Evolutionary conservation across 2,113 vertebrate genomes (phyloP), one percentile per base, ranked within the genome.

Genomic region (Phocoena phocoena): DNA sequence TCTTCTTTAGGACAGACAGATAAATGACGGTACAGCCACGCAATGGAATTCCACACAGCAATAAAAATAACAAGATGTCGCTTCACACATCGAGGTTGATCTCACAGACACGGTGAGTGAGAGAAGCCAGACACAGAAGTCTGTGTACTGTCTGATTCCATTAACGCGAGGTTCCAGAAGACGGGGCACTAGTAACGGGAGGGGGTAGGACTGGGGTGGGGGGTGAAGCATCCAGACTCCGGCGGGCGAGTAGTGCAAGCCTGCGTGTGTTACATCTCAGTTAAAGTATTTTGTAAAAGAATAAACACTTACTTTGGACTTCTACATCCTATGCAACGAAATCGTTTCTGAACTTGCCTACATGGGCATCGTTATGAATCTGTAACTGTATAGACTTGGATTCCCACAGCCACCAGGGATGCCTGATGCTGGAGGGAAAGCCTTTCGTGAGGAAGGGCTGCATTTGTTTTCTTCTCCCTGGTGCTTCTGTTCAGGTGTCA

Each of bases 81-180:
- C 47, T 8, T 2, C 21, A 26, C 21, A 6, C n/a, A 5, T 28
- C 31, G 2, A 0, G 5, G 47, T 7, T 0, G 18, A 8, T 25
- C 41, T 62, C 38, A 17, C 10, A 58, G 82, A 47, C 67, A 0
- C 0, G 1, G 11, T 2, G 5, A 4, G 4, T 3, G 7, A 6
- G 23, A 33, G 5, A 3, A 26, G 36, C 38, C 20, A 1, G 14
- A 13, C 9, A 5, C 15, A 53, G 6, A 6, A 9, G 58, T 3
- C n/a, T 1, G 2, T 0, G 0, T 6, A 0, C 7, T 2, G 31
- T 7, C 79, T 14, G 76, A 31, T 0, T 55, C 26, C 47, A 4
- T 3, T 0, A 2, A 2, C 5, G 33, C 4, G 23, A 17, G 9
- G 28, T 1, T 20, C 8, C 1, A 6, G 23, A 26, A 15, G 21